These are phyloP conservation scores for Paraescarpia echinospica DNA, from an alignment of 1,140 invertebrate genomes.

Conservation along the genomic window DNA sequence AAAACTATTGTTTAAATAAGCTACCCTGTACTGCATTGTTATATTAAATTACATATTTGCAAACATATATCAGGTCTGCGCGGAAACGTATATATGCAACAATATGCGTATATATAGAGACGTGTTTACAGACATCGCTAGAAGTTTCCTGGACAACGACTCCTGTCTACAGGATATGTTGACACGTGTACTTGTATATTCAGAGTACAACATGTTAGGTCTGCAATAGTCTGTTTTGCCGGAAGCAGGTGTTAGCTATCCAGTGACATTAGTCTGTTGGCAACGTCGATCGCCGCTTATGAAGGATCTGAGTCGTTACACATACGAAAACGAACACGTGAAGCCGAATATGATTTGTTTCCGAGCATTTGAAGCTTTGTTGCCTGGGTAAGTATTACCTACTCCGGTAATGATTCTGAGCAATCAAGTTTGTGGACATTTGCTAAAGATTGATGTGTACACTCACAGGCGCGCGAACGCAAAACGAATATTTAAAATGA, in stretches of 20 bases:
- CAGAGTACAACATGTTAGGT: neutral
- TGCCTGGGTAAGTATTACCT: no score
- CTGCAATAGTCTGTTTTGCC: neutral
- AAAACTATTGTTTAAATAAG: no score
- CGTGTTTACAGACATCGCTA: no score
- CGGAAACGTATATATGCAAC: no score
- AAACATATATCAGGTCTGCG: no score
- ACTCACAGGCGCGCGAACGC: no score
- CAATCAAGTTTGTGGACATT: neutral
- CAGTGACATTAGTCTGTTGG: neutral
- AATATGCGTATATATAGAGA: no score
- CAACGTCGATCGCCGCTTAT: neutral
- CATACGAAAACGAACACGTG: neutral
- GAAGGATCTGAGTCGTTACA: neutral
- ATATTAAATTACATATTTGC: no score
- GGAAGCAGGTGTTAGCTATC: neutral
- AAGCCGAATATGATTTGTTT: neutral
- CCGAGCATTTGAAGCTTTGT: neutral
- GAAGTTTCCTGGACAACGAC: neutral
- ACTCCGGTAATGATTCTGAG: neutral
- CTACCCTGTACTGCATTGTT: no score
- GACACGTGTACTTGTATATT: neutral
- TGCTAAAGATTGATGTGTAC: neutral
- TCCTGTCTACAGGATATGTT: neutral
- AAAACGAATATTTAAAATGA: no score